Conservation (phyloP, 2,888 invertebrate genomes). For the Sesamia inferens region DNA sequence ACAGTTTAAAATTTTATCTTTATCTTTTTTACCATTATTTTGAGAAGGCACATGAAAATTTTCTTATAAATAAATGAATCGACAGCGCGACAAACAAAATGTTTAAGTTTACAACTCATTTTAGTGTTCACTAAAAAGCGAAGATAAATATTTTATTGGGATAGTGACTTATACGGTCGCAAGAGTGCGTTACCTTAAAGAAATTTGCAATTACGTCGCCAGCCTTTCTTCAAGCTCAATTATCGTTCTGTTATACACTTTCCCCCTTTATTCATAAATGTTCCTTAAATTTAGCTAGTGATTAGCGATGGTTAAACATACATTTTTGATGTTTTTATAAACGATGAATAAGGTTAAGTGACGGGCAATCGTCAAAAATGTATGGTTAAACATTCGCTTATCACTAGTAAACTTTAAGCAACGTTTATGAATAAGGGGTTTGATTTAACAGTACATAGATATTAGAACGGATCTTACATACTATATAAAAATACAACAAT, state of each 20-base stretch:
- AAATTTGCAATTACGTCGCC: constrained; percentile 64
- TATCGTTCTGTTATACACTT: constrained; percentile 66
- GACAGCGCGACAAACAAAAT: constrained; percentile 68
- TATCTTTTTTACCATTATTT: constrained; percentile 79
- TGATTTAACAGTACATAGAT: constrained; percentile 73
- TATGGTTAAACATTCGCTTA: too few relatives aligned
- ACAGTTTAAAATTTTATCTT: constrained; percentile 79
- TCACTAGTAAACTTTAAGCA: too few relatives aligned
- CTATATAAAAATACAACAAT: constrained; percentile 89
- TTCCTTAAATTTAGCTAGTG: too few relatives aligned
- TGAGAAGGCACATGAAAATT: constrained; percentile 90
- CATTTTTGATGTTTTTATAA: too few relatives aligned
- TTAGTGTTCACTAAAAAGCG: constrained; percentile 64
- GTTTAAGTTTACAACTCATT: constrained; percentile 50
- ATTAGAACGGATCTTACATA: constrained; percentile 82
- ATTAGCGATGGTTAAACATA: too few relatives aligned
- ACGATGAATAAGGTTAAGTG: too few relatives aligned
- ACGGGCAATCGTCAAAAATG: too few relatives aligned
- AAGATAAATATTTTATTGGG: constrained; percentile 47
- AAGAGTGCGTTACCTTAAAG: constrained; percentile 44
- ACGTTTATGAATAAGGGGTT: too few relatives aligned
- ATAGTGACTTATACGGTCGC: constrained; percentile 46
- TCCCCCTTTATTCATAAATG: too few relatives aligned
- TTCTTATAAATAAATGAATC: constrained; percentile 85
- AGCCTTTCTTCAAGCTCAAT: constrained; percentile 72